Base-by-base conservation (phyloP, 2,888 invertebrate genomes). In the Hydroisotoma schaefferi region DNA sequence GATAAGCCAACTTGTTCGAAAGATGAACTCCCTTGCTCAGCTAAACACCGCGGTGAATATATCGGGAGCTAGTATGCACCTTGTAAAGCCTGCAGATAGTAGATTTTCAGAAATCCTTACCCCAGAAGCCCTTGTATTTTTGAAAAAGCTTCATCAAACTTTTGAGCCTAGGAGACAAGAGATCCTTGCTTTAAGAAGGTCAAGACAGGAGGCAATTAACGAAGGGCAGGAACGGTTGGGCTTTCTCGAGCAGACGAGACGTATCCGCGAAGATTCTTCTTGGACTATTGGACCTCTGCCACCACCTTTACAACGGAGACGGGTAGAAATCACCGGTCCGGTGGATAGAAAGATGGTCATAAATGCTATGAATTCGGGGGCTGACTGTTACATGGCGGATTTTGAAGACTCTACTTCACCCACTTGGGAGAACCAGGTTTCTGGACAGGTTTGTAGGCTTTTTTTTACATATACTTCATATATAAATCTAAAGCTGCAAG, bases 321-420 rank as follows among this genome's bases (percentile, higher is more conserved):
- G 65, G 26, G 67, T 67, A 15, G 67, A 67, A 47, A 67, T 67
- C 44, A 67, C 67, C 15, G 67, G 67, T 15, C 67, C 67, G 1
- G 67, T 67, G 0, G 67, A 67, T 38, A 54, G 65, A n/a, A 67
- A 67, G 54, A 67, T 67, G 67, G 65, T 67, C 2, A 65, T 67
- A 43, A 67, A 67, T 37, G 67, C 67, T 8, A 44, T 67, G 15
- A 67, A 67, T 26, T 65, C 65, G 12, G 65, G 65, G 1, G 62
- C 67, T 1, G 67, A 65, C 38, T 67, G 64, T 28, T 67, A 67
- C 60, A 63, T 67, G 65, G 67, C 67, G 12, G 67, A 67, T 51
- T 67, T 67, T 55, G 67, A 67, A 47, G 67, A 67, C 49, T 67
- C 67, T 2, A 63, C 59, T 15, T 52, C 67, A 15, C 67, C 67